phyloP scores from a whole-genome alignment of 2,797 vertebrate genomes.

The Pseudochirops cupreus region DNA sequence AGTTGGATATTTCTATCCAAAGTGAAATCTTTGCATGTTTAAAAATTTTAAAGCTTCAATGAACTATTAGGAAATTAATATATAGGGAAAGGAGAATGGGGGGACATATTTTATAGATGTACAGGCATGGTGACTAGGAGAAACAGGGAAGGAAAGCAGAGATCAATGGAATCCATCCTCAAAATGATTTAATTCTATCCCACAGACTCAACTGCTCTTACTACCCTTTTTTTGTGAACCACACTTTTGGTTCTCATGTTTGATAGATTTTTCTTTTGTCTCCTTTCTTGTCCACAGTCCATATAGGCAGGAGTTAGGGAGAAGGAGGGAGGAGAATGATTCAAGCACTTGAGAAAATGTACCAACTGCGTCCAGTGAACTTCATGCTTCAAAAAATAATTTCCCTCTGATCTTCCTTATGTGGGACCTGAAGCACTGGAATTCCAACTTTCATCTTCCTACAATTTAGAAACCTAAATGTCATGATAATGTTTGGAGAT shows the following conservation, averaged over 20 bases:
- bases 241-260: not conserved
- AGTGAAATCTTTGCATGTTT: not conserved
- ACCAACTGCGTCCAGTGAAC: not conserved
- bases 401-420: not conserved
- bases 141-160: not conserved
- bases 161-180: not conserved
- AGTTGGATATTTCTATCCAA: not conserved
- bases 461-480: not conserved
- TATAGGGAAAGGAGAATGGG: not conserved
- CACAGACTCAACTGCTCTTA: not conserved
- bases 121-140: not conserved
- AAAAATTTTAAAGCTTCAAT: not conserved
- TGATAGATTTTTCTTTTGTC: not conserved
- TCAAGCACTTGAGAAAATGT: not conserved
- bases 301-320: not conserved
- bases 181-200: not conserved
- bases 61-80: not conserved
- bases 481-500: not conserved
- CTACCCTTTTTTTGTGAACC: not conserved
- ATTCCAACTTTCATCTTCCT: not conserved
- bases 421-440: not conserved
- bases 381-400: not conserved
- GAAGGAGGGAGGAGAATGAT: not conserved
- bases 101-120: not conserved
- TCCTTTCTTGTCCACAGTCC: not conserved